Evolutionary conservation across 2,888 invertebrate species (phyloP), one percentile per base, ranked within the genome.

Genomic region (Megaustenia siamemsis): DNA sequence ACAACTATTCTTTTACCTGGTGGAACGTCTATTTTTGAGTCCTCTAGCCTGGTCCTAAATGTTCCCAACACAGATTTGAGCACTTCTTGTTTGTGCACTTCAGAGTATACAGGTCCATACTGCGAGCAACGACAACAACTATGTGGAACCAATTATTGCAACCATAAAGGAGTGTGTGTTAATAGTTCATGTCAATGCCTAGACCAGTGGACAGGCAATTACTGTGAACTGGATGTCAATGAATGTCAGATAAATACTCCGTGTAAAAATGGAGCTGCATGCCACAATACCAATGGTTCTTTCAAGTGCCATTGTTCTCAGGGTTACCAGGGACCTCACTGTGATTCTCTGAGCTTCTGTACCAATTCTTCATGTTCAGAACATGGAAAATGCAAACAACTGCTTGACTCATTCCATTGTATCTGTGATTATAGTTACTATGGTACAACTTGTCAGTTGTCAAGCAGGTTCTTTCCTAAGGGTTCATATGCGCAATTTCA

Each of bases 131-230:
- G 94, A 3, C 96, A 97, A 0, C 97, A 98, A 93, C 97, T 97
- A 0, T 99, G 98, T 92, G 95, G 97, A 86, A 97, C 97, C 0
- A 98, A 98, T 93, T 98, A 98, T n/a, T 98, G 98, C 91, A 95
- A 97, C 86, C 95, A 97, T 93, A 98, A 97, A 43, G 98, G 98
- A 49, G 95, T 97, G 71, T 98, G 98, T 92, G 40, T 85, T 35
- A 86, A 83, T 45, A 79, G 84, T 32, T 40, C 69, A 10, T 93
- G 93, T 84, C 81, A 88, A n/a, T 93, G 93, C 87, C 86, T 87
- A 0, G 49, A 89, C 6, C 88, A 88, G 24, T 93, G 92, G 90
- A 86, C 79, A 0, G 93, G 93, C 0, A 79, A 85, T 5, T 89
- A 88, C 60, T 93, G 93, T 85, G 88, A 89, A 32, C 60, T 83